Evolutionary conservation across 2,797 vertebrate genomes (phyloP).

Genomic region (Lepus townsendii): DNA sequence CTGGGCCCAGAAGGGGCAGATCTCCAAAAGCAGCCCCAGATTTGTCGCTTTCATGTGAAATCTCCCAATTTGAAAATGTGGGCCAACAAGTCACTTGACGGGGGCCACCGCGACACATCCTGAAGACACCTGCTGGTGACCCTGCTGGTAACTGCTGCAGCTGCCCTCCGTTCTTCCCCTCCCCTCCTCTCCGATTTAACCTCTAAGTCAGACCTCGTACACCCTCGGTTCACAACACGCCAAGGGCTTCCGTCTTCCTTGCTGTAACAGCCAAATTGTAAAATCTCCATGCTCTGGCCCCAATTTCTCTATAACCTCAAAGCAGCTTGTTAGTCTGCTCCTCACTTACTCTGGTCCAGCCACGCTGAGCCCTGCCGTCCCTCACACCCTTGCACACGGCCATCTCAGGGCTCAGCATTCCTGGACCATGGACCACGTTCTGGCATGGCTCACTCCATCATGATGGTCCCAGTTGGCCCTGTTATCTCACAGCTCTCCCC

Average conservation of each 20-base stretch:
- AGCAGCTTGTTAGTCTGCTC: background rate
- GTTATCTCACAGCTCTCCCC: background rate
- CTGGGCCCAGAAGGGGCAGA: no score
- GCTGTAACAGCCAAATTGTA: background rate
- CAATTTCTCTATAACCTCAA: background rate
- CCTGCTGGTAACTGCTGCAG: accelerated
- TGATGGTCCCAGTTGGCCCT: background rate
- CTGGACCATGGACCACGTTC: background rate
- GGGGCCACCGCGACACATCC: background rate
- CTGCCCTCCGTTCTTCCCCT: accelerated
- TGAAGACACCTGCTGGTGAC: accelerated
- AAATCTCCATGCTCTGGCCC: background rate
- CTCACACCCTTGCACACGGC: background rate
- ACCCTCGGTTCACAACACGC: background rate
- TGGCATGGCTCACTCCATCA: accelerated
- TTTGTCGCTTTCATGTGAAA: background rate
- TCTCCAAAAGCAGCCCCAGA: background rate
- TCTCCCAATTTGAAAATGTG: background rate
- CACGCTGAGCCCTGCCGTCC: accelerated
- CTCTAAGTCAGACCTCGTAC: background rate
- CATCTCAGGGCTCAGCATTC: background rate
- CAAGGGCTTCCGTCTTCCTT: background rate
- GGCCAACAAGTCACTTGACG: no score
- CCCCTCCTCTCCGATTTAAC: background rate
- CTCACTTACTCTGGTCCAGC: background rate